A percentile compares a stretch with the other conserved stretches of the same genome.
Conservation (phyloP, 37 sponge, comb jelly and placozoan species). For the Spongilla lacustris region DNA sequence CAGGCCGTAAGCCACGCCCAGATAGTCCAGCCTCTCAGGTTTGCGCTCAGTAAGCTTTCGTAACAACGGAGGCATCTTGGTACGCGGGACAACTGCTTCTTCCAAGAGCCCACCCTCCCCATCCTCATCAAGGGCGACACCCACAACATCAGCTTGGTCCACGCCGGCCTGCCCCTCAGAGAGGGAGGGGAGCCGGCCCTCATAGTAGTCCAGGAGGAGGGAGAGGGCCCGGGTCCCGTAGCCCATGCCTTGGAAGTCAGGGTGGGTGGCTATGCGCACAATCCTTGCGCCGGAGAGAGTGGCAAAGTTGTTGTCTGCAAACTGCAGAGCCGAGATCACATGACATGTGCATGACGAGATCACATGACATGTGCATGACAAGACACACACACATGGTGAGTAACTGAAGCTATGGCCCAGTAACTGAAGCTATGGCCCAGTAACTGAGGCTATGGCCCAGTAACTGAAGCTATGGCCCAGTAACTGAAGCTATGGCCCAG, state of each 20-base stretch:
- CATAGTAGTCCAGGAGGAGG: slow-evolving; percentile 80
- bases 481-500: too few relatives aligned
- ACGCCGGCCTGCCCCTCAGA: slow-evolving; percentile 20
- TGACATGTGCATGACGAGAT: too few relatives aligned
- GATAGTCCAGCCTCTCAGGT: slow-evolving; percentile 72
- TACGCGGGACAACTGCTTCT: slow-evolving; percentile 78
- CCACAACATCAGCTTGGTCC: neutral
- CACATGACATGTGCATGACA: too few relatives aligned
- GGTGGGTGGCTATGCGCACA: slow-evolving; percentile 96
- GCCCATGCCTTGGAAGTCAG: slow-evolving; percentile 96
- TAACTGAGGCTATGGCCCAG: too few relatives aligned
- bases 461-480: too few relatives aligned
- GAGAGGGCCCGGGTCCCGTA: slow-evolving; percentile 90
- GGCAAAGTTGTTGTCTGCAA: slow-evolving; percentile 91
- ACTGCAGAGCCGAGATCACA: slow-evolving; percentile 64
- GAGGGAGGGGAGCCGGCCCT: slow-evolving; percentile 60
- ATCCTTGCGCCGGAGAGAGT: slow-evolving; percentile 88
- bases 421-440: too few relatives aligned
- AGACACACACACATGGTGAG: too few relatives aligned
- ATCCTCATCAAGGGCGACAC: slow-evolving; percentile 7
- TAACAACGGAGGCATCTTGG: slow-evolving; percentile 86
- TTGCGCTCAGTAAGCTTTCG: slow-evolving; percentile 66
- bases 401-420: too few relatives aligned
- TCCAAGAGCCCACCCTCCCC: slow-evolving; percentile 35
- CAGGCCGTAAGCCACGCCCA: slow-evolving; percentile 86